Percentiles rank a stretch among this genome's conserved stretches.
Conservation (phyloP, 2,113 vertebrate genomes). For the Daphoenositta chrysoptera region DNA sequence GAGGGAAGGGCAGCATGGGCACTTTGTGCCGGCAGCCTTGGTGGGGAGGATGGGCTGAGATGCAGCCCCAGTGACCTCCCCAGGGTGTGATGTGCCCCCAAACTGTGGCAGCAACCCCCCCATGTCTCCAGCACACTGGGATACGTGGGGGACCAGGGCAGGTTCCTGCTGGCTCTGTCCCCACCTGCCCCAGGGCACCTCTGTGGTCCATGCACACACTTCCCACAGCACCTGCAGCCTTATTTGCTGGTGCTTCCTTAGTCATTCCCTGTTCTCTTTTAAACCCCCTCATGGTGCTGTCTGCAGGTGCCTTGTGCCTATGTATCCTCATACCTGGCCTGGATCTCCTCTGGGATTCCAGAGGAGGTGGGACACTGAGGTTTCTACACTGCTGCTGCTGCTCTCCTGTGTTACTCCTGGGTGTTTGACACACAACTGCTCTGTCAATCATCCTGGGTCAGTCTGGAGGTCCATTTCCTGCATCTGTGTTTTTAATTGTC, state of each 20-base stretch:
- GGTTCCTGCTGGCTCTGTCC: neutral
- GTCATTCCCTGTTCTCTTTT: neutral
- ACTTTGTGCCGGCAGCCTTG: fast-evolving
- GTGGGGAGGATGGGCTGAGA: neutral
- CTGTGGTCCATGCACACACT: neutral
- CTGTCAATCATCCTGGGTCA: neutral
- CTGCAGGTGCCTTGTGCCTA: neutral
- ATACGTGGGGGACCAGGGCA: neutral
- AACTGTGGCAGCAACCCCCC: neutral
- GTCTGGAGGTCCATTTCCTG: neutral
- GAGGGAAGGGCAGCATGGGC: neutral
- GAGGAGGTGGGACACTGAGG: neutral
- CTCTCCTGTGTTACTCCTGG: neutral
- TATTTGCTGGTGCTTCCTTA: neutral
- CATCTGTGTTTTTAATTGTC: neutral
- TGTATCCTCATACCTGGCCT: neutral
- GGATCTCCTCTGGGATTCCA: neutral
- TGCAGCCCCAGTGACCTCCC: neutral
- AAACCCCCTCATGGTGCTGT: neutral
- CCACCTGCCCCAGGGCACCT: neutral
- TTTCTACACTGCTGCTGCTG: neutral
- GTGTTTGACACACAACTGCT: neutral
- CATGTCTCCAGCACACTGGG: neutral
- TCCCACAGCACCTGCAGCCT: neutral
- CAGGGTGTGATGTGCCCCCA: fast-evolving